Evolutionary conservation across 1,140 invertebrate genomes (phyloP), one percentile per base, ranked within the genome.

Genomic region (Pogonognathellus flavescens): DNA sequence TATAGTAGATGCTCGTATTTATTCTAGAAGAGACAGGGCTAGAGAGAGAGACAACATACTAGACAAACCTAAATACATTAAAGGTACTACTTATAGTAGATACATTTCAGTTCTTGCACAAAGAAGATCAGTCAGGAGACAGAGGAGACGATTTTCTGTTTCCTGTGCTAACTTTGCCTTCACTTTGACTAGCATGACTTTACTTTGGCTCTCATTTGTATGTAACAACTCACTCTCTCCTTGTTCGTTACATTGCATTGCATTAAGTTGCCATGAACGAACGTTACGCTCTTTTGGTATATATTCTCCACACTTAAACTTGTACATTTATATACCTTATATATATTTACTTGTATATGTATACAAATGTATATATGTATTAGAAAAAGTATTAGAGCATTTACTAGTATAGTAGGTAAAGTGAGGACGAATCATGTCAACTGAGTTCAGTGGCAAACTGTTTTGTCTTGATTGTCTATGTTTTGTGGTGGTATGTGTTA

Each of bases 401-500:
- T 41, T 41, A 41, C 2, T 41, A 41, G 31, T 41, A 41, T 41
- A 60, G 5, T 66, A 66, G 11, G 22, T 31, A 66, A 13, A 13
- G 20, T 66, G 20, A 66, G 25, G 62, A 25, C 20, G 22, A 66
- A 25, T 25, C 62, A 20, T 20, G 59, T 20, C 59, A 60, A 18
- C 62, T 66, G 62, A 66, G 62, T 66, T n/a, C 70, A 76, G 70
- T 76, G 70, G 70, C 70, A 76, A 76, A 76, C 70, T 76, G 70
- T 76, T 31, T 76, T 76, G 70, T 76, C 25, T 76, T 49, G 70
- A 76, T 76, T 76, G 70, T 76, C 70, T 76, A 49, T 76, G 25
- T 76, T 41, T n/a, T 76, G 25, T 76, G 25, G 70, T 76, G 70
- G 70, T 76, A 76, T 76, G 70, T 76, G 70, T 31, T 49, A 41